Evolutionary conservation across 2,888 invertebrate genomes (phyloP), one percentile per base, ranked within the genome.

Genomic region (Parascotia fuliginaria): DNA sequence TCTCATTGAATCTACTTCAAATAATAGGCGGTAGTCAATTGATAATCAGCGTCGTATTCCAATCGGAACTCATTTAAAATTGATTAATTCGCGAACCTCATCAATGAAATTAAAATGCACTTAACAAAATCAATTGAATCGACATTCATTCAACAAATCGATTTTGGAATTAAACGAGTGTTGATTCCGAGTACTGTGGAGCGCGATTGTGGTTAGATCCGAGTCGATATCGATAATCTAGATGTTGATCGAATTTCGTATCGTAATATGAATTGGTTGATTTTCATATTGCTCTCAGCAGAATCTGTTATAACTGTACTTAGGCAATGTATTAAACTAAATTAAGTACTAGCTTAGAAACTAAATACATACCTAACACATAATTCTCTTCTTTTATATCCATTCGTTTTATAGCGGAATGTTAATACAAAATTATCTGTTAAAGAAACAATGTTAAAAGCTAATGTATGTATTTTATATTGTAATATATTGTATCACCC

Each of bases 101-200:
- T 70, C 58, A 66, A 69, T 62, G 66, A 65, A 74, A 66, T 73
- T 70, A 73, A 79, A 81, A 77, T 68, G 78, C 75, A 70, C 78
- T 80, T 73, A 69, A 73, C 67, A 64, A 58, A 63, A 67, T 74
- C 76, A 78, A 77, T 78, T 81, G 78, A 74, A 65, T 53, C 69
- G 74, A 72, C 75, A 76, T 76, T 77, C 74, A 77, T 74, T 69
- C 65, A 58, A 46, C 42, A 52, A 75, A 75, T 73, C 75, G 76
- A 76, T 77, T 65, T 61, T 61, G 62, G 58, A 67, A 62, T 70
- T 65, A 71, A 70, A 55, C 63, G 65, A 68, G 66, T 69, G 68
- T 62, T 57, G 63, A 57, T 69, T 60, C 51, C 57, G 68, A 65
- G 64, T 70, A 68, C 65, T 45, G 49, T 41, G 43, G 43, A 31